Base-by-base conservation (phyloP, 2,888 invertebrate species). In the Poecilus cupreus region DNA sequence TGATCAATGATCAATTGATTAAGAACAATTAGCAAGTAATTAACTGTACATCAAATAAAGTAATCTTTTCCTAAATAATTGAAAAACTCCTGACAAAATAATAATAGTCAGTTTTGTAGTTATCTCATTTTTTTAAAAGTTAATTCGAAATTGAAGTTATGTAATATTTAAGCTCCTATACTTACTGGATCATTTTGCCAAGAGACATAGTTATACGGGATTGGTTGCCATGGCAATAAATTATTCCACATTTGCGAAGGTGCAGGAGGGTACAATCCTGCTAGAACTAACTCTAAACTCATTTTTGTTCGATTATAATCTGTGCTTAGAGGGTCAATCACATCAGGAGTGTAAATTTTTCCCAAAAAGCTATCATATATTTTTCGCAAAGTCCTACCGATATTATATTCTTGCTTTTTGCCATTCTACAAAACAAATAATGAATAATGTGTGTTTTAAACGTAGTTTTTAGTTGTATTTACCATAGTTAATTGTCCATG, bases 271-370 rank as follows among this genome's bases (percentile, higher is more conserved):
- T 92, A 95, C 24, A 95, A 86, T 0, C 93, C 94, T 0, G 94
- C 92, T 77, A 94, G 88, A 3, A 94, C 93, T 16, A 93, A 89
- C 83, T 93, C 89, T 0, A 93, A 93, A 2, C 94, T 94, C 91
- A 94, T 94, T 88, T 95, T 91, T 0, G 95, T 95, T 64, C 95
- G 90, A 77, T 93, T 92, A 85, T 91, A 93, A 85, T 93, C 92
- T 0, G 94, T 94, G 46, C 93, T 93, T 46, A 92, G 88, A 60
- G 91, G 88, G 8, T 86, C 86, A 2, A 91, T 86, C 87, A 93
- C 90, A 32, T 91, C 90, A 3, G 91, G 91, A 83, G 89, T 89
- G 87, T 93, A 94, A 46, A 89, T 86, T 43, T 89, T 87, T 20
- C 92, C 92, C 54, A 95, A 88, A 86, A 93, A 94, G 39, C 88